Conservation (phyloP, 2,888 invertebrate genomes). For the Zaprionus lineosus region DNA sequence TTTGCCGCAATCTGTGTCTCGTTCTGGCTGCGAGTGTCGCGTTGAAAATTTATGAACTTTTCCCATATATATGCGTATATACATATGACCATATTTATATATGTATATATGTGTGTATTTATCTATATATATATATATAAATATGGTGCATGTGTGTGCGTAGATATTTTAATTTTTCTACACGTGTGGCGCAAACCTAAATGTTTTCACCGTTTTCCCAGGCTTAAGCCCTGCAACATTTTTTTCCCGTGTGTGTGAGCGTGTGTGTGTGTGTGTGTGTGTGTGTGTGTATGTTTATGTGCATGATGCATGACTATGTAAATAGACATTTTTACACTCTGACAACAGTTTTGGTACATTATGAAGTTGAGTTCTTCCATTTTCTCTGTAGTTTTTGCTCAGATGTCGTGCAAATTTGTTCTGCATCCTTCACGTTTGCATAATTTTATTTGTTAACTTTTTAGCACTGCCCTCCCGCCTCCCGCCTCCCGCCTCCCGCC, state of each 20-base stretch:
- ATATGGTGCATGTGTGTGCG: too few relatives aligned
- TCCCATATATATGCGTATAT: constrained; percentile 9
- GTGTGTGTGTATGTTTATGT: constrained; percentile 25
- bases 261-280: constrained; percentile 19
- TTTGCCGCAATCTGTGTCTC: constrained; percentile 70
- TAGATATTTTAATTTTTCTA: constrained; percentile 54
- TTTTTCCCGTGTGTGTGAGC: background rate
- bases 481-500: too few relatives aligned
- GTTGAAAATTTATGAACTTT: constrained; percentile 70
- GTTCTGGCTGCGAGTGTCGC: constrained; percentile 52
- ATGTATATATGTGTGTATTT: background rate
- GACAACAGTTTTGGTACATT: constrained; percentile 69
- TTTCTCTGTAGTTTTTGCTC: constrained; percentile 13
- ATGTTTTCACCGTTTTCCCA: constrained; percentile 25
- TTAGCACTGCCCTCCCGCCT: constrained; percentile 40
- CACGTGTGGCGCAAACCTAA: constrained; percentile 47
- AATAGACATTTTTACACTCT: constrained; percentile 72
- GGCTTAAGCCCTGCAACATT: too few relatives aligned
- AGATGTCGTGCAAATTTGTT: constrained; percentile 40
- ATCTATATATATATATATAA: background rate
- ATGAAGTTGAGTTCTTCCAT: constrained; percentile 46
- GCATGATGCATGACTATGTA: constrained; percentile 73
- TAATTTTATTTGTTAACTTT: constrained; percentile 72
- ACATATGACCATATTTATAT: background rate
- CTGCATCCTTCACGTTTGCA: constrained; percentile 52